A percentile compares a stretch with the other conserved stretches of the same genome.
Evolutionary conservation across 2,888 invertebrate species (phyloP).

Genomic region (Hedychridium roseum): DNA sequence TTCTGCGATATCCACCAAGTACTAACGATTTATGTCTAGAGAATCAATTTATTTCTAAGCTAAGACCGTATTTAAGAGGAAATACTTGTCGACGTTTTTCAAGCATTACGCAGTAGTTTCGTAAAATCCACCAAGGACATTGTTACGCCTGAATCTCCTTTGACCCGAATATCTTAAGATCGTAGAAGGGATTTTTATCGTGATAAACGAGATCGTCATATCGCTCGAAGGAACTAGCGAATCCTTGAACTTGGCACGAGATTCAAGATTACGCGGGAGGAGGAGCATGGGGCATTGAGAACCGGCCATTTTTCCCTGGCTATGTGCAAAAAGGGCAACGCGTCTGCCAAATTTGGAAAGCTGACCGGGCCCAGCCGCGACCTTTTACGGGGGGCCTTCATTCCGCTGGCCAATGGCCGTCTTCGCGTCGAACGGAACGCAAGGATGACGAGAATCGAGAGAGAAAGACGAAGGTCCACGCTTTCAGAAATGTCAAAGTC

Average conservation of each 20-base stretch:
- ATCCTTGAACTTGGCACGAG: conserved; percentile 52
- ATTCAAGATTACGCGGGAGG: conserved; percentile 32
- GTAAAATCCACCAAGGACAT: too few species aligned
- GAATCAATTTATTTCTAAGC: too few species aligned
- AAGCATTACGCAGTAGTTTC: too few species aligned
- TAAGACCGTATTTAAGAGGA: too few species aligned
- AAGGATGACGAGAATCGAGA: not conserved
- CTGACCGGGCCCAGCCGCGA: conserved; percentile 37
- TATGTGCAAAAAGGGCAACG: conserved; percentile 39
- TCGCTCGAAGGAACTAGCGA: too few species aligned
- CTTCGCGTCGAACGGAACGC: conserved; percentile 44
- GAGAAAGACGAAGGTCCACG: conserved; percentile 3
- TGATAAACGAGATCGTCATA: too few species aligned
- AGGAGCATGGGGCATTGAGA: conserved; percentile 33
- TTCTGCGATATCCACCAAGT: too few species aligned
- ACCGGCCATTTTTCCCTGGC: conserved; percentile 47
- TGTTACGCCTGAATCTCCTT: too few species aligned
- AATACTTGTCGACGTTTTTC: too few species aligned
- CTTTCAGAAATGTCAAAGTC: conserved; percentile 42
- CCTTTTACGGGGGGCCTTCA: conserved; percentile 48
- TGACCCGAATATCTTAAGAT: too few species aligned
- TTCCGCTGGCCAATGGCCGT: conserved; percentile 50
- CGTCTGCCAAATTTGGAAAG: conserved; percentile 58
- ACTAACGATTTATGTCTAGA: too few species aligned
- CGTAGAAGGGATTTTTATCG: too few species aligned